Conservation (phyloP, 2,888 invertebrate species). For the Stegophylla sp. region DNA sequence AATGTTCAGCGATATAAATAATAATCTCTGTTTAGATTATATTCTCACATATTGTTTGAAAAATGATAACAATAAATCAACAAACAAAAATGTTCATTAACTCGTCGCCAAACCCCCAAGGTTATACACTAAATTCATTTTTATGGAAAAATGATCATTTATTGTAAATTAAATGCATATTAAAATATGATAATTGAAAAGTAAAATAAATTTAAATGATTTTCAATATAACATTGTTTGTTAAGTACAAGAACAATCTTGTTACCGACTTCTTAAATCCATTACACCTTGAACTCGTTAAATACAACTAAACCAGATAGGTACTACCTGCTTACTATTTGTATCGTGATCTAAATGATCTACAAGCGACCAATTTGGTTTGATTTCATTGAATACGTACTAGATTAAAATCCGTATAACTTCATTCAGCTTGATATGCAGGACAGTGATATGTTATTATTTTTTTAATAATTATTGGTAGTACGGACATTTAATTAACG, state of each 20-base stretch:
- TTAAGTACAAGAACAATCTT: not conserved
- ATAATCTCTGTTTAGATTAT: not conserved
- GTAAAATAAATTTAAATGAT: not conserved
- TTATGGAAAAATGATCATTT: not conserved
- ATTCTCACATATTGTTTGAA: not conserved
- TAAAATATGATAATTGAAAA: not conserved
- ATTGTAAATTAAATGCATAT: not conserved
- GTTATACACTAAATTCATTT: not conserved
- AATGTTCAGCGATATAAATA: not conserved
- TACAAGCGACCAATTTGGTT: not conserved
- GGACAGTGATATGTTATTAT: too few relatives aligned
- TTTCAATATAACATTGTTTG: not conserved
- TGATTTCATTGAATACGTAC: too few relatives aligned
- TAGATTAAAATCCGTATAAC: too few relatives aligned
- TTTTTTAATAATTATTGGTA: too few relatives aligned
- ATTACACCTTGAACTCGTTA: slow-evolving; percentile 1
- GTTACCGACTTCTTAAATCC: not conserved
- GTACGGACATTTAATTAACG: too few relatives aligned
- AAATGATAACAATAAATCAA: slow-evolving; percentile 5
- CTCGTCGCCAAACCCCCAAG: not conserved
- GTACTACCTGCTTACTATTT: not conserved
- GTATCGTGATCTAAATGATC: not conserved
- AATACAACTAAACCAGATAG: not conserved
- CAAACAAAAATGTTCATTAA: not conserved
- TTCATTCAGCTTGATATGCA: too few relatives aligned